These are phyloP conservation scores for Acronicta aceris DNA, from an alignment of 2,888 invertebrate species.

Conservation along the genomic window DNA sequence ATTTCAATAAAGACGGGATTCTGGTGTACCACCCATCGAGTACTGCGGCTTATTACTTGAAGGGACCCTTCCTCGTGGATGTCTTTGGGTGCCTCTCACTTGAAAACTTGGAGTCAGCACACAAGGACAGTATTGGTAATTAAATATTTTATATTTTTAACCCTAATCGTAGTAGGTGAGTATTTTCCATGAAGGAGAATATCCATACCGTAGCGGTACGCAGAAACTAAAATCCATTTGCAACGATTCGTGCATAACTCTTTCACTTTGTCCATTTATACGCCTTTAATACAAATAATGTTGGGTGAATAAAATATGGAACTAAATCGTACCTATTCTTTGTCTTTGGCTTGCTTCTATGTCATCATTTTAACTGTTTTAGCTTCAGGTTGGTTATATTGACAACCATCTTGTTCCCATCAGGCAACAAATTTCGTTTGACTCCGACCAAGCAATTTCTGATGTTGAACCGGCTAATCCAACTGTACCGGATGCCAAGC, in stretches of 20 bases:
- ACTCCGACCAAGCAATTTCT: conserved; percentile 68
- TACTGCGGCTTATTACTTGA: conserved; percentile 77
- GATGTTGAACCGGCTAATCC: conserved; percentile 77
- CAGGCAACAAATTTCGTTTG: conserved; percentile 63
- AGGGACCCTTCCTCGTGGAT: conserved; percentile 74
- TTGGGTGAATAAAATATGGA: no score
- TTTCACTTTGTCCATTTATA: no score
- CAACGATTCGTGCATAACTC: no score
- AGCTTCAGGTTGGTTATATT: no score
- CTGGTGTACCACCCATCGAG: conserved; percentile 79
- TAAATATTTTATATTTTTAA: not conserved
- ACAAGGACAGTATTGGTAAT: conserved; percentile 62
- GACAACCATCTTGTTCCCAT: not conserved
- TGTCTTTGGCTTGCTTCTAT: no score
- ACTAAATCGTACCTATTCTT: no score
- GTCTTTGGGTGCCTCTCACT: conserved; percentile 71
- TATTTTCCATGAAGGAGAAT: no score
- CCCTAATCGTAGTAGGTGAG: no score
- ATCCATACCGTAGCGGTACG: no score
- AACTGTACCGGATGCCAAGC: conserved; percentile 77
- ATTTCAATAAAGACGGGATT: conserved; percentile 73
- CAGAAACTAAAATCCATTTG: no score
- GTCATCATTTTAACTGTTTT: not conserved
- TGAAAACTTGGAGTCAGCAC: conserved; percentile 68
- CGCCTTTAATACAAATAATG: no score